Conservation (phyloP, 2,113 vertebrate genomes). For the Xyrauchen texanus region DNA sequence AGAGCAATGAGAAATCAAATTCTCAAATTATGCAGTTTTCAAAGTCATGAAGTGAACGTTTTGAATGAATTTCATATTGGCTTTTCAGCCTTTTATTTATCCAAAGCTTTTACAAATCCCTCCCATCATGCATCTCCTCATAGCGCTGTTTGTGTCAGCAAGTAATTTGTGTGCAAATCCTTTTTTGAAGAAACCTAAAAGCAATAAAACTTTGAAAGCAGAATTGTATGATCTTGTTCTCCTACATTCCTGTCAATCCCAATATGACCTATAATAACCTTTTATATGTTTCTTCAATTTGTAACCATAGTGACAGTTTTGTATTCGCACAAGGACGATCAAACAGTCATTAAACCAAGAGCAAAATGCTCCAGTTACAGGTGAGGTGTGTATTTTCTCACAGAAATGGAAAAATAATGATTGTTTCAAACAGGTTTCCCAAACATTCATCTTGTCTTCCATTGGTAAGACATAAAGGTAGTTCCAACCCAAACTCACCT, state of each 20-base stretch:
- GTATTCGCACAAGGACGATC: too few species aligned
- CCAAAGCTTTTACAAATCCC: not conserved
- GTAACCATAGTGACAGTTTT: not conserved
- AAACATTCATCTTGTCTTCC: too few species aligned
- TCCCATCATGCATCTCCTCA: slow-evolving; percentile 31
- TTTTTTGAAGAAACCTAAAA: slow-evolving; percentile 48
- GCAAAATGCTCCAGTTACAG: too few species aligned
- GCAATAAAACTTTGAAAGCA: slow-evolving; percentile 59
- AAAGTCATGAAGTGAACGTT: not conserved
- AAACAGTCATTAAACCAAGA: too few species aligned
- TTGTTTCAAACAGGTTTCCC: too few species aligned
- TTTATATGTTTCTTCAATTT: not conserved
- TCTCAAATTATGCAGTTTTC: slow-evolving; percentile 14
- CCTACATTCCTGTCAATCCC: not conserved
- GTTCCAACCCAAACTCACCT: too few species aligned
- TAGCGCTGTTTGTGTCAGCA: slow-evolving; percentile 39
- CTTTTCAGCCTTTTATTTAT: slow-evolving; percentile 8
- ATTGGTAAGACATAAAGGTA: too few species aligned
- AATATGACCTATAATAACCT: not conserved
- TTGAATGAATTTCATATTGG: not conserved
- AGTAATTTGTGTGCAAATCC: slow-evolving; percentile 37
- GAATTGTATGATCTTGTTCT: slow-evolving; percentile 16
- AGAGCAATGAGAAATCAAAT: slow-evolving; percentile 5
- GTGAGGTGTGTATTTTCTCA: too few species aligned
- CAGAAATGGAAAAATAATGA: too few species aligned